Evolutionary conservation across 2,888 invertebrate species (phyloP).

Genomic region (Sinotaia quadrata): DNA sequence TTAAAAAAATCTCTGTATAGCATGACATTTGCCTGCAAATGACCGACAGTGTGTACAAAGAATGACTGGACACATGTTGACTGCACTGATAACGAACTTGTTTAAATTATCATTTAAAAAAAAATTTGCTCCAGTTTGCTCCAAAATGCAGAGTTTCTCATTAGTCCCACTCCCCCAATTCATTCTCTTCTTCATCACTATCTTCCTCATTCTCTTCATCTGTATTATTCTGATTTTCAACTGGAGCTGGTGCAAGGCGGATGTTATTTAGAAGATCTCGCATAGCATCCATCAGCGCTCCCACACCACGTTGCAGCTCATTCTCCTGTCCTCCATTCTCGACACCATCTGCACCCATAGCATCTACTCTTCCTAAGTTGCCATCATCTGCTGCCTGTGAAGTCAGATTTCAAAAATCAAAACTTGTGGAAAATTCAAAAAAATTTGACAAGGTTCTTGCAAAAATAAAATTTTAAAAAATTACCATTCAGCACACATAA

Average conservation of each 20-base stretch:
- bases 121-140: too few species aligned
- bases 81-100: too few species aligned
- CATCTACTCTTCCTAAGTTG: background rate
- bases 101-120: too few species aligned
- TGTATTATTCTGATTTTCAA: conserved; percentile 39
- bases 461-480: too few species aligned
- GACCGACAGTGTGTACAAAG: too few species aligned
- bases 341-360: conserved; percentile 33
- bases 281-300: conserved; percentile 82
- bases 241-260: conserved; percentile 71
- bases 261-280: conserved; percentile 81
- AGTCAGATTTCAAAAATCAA: background rate
- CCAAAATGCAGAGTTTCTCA: too few species aligned
- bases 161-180: conserved; percentile 19
- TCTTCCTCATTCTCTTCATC: conserved; percentile 27
- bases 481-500: too few species aligned
- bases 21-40: too few species aligned
- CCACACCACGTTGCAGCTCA: conserved; percentile 79
- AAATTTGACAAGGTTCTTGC: too few species aligned
- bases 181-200: background rate
- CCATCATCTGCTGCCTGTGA: background rate
- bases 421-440: background rate
- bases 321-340: conserved; percentile 39
- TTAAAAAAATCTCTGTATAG: too few species aligned
- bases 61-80: too few species aligned